Percentiles rank a stretch among this genome's conserved stretches.
These are phyloP conservation scores for Notospermus geniculatus DNA, from an alignment of 1,140 invertebrate species.

Conservation along the genomic window DNA sequence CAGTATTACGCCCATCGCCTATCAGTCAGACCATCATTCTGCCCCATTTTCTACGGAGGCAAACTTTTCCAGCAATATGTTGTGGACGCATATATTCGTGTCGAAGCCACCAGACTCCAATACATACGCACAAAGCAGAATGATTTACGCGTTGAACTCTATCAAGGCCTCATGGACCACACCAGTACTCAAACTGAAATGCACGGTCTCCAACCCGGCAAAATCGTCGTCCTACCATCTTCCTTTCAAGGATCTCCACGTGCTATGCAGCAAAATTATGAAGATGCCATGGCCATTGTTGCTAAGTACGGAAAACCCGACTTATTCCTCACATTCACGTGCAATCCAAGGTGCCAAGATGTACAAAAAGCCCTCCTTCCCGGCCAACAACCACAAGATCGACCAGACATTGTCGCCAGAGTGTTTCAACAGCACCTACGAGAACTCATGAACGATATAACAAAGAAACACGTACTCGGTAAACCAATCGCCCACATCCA, in stretches of 20 bases:
- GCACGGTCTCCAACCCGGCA: slow-evolving; percentile 34
- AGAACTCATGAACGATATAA: slow-evolving; percentile 54
- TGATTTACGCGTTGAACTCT: slow-evolving; percentile 28
- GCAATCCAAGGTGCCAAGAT: slow-evolving; percentile 59
- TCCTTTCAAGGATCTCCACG: slow-evolving; percentile 49
- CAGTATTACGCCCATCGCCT: slow-evolving; percentile 1
- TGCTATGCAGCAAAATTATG: slow-evolving; percentile 54
- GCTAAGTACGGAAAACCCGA: slow-evolving; percentile 53
- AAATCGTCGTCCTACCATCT: slow-evolving; percentile 53
- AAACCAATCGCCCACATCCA: slow-evolving; percentile 43
- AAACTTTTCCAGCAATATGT: slow-evolving; percentile 53
- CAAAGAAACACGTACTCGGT: slow-evolving; percentile 48
- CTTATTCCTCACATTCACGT: slow-evolving; percentile 60
- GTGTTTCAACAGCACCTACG: slow-evolving; percentile 59
- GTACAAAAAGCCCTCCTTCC: slow-evolving; percentile 41
- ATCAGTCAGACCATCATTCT: slow-evolving; percentile 12
- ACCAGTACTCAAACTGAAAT: slow-evolving; percentile 19
- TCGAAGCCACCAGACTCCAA: slow-evolving; percentile 38
- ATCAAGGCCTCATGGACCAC: slow-evolving; percentile 30
- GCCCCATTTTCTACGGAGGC: slow-evolving; percentile 40
- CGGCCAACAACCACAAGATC: slow-evolving; percentile 38
- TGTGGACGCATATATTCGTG: slow-evolving; percentile 55
- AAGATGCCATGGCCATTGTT: slow-evolving; percentile 60
- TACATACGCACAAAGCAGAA: slow-evolving; percentile 35
- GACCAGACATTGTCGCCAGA: slow-evolving; percentile 56